Base-by-base conservation (phyloP, 2,888 invertebrate species). In the Micropterix aruncella region DNA sequence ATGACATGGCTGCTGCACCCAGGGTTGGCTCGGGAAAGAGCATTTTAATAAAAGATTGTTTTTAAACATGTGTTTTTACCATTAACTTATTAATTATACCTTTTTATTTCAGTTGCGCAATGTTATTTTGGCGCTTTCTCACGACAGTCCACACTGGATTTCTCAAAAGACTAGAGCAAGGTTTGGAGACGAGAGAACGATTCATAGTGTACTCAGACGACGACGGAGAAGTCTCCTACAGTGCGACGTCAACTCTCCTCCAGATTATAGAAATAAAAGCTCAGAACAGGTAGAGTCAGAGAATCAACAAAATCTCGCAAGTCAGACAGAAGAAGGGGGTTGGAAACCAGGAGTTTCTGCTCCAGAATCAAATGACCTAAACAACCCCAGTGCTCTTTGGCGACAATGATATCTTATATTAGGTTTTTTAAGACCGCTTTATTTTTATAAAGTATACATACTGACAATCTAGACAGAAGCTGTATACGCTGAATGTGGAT, bases 131-230 rank as follows among this genome's bases (percentile, higher is more conserved):
- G n/a, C n/a, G n/a, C n/a, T n/a, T n/a, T n/a, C n/a, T n/a, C n/a
- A n/a, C n/a, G n/a, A n/a, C n/a, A n/a, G n/a, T n/a, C n/a, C n/a
- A n/a, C n/a, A n/a, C 37, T 19, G 83, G 83, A 63, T 84, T 83
- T 62, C 66, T 84, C 44, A 70, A 80, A 52, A 73, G 83, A 52
- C 61, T 84, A 54, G 83, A 84, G 57, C 72, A 78, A 56, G 83
- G 82, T 56, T 64, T 84, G 53, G 80, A 81, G 61, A 73, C 77
- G 60, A 77, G 76, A 53, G 79, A 80, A 56, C 73, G 68, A 53
- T 67, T 72, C 52, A 74, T 74, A 43, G 72, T 74, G 47, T 64
- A 73, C 51, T 77, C 77, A 41, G 74, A 75, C 53, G 77, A 78
- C 53, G 67, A 74, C 57, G 71, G 70, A 36, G 71, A 71, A 56